These are phyloP conservation scores for Goniozus legneri DNA, from an alignment of 1,140 invertebrate species.

Conservation along the genomic window DNA sequence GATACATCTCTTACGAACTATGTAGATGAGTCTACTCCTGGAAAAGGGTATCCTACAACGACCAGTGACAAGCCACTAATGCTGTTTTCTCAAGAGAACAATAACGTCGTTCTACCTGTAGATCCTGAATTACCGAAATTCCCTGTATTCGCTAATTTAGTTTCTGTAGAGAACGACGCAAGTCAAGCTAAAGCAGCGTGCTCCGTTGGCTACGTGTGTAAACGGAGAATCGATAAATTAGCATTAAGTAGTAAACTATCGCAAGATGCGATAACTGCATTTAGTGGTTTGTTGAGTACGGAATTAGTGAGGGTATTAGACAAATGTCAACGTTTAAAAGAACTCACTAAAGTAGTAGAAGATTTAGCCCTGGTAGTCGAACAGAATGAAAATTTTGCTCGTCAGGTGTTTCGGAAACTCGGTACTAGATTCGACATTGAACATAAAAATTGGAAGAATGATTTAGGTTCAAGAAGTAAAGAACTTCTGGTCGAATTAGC, in stretches of 20 bases:
- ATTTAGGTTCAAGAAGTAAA: slow-evolving; percentile 46
- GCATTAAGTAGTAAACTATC: slow-evolving; percentile 64
- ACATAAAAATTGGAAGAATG: slow-evolving; percentile 42
- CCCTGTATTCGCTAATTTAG: slow-evolving; percentile 73
- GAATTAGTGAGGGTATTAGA: slow-evolving; percentile 55
- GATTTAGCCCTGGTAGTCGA: slow-evolving; percentile 44
- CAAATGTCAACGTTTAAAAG: slow-evolving; percentile 53
- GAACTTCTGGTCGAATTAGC: slow-evolving; percentile 48
- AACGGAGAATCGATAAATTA: slow-evolving; percentile 72
- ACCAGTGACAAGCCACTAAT: slow-evolving; percentile 70
- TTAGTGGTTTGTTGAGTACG: slow-evolving; percentile 59
- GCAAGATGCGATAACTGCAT: slow-evolving; percentile 63
- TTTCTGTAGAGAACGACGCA: slow-evolving; percentile 86
- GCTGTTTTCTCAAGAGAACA: slow-evolving; percentile 83
- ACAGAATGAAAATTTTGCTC: slow-evolving; percentile 34
- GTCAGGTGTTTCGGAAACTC: slow-evolving; percentile 34
- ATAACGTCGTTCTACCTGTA: slow-evolving; percentile 65
- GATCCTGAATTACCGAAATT: slow-evolving; percentile 76
- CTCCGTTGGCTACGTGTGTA: slow-evolving; percentile 81
- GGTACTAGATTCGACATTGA: slow-evolving; percentile 29
- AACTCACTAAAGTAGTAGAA: slow-evolving; percentile 52
- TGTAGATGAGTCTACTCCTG: slow-evolving; percentile 63
- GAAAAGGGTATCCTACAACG: slow-evolving; percentile 72
- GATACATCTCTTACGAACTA: slow-evolving; percentile 60
- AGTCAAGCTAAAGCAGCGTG: slow-evolving; percentile 84